These are phyloP conservation scores for Chrysoperla carnea DNA, from an alignment of 1,140 invertebrate species.

Conservation along the genomic window DNA sequence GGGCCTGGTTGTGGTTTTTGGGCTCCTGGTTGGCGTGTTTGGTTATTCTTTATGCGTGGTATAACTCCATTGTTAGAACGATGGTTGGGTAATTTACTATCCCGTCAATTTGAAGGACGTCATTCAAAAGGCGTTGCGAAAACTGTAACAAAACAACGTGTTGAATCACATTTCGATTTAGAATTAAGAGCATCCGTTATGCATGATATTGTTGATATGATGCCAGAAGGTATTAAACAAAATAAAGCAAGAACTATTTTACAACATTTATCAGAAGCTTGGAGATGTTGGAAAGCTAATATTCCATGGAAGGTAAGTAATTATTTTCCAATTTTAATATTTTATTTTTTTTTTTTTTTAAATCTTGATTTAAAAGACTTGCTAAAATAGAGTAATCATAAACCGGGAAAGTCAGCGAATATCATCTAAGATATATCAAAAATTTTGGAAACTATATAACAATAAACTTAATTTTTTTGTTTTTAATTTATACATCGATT, in stretches of 20 bases:
- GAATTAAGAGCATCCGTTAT: slow-evolving; percentile 95
- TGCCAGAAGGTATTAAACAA: slow-evolving; percentile 99
- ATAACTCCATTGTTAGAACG: slow-evolving; percentile 94
- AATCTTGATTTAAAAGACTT: not conserved
- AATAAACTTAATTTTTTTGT: no score
- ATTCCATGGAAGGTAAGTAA: slow-evolving; percentile 90
- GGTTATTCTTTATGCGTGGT: slow-evolving; percentile 98
- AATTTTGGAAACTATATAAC: no score
- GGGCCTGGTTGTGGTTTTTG: slow-evolving; percentile 98
- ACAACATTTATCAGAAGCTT: slow-evolving; percentile 97
- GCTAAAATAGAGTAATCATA: no score
- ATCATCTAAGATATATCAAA: no score
- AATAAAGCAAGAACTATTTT: slow-evolving; percentile 98
- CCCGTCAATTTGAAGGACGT: slow-evolving; percentile 95
- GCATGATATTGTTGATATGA: slow-evolving; percentile 99
- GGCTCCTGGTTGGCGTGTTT: slow-evolving; percentile 98
- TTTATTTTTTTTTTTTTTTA: not conserved
- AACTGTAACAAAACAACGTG: slow-evolving; percentile 98
- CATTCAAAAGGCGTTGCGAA: slow-evolving; percentile 99
- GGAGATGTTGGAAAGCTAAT: slow-evolving; percentile 99
- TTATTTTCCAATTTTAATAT: no score
- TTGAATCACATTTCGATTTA: slow-evolving; percentile 98
- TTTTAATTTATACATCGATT: no score
- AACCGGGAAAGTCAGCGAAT: no score
- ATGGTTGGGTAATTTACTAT: slow-evolving; percentile 96